phyloP scores from a whole-genome alignment of 2,797 vertebrate genomes.

The Aeoliscus strigatus region DNA sequence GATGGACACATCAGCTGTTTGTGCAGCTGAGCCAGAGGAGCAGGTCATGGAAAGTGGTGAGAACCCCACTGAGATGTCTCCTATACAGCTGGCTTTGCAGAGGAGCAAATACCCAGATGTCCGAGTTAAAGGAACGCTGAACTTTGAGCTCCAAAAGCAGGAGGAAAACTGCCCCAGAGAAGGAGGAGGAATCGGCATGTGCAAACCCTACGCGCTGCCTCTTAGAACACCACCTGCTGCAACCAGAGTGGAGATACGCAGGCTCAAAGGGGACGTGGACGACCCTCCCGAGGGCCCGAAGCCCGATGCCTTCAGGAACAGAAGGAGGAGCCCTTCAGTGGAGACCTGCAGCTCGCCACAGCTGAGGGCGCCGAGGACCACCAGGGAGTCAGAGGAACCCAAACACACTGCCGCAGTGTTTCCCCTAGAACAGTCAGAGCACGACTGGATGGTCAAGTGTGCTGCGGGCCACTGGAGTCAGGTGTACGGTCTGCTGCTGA shows the following conservation, averaged over 20 bases:
- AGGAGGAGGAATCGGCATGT: constrained; percentile 14
- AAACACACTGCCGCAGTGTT: constrained; percentile 56
- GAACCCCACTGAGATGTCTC: constrained; percentile 3
- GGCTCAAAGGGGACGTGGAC: constrained; percentile 20
- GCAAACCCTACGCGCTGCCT: constrained; percentile 79
- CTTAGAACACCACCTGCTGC: constrained; percentile 71
- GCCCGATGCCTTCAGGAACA: constrained; percentile 18
- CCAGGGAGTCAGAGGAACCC: constrained; percentile 67
- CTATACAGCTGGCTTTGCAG: constrained; percentile 42
- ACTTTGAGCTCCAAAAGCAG: constrained; percentile 31
- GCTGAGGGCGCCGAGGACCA: constrained; percentile 54
- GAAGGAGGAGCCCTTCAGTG: constrained; percentile 40
- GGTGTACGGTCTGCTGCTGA: constrained; percentile 82
- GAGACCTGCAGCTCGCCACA: constrained; percentile 70
- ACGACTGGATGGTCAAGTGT: constrained; percentile 83
- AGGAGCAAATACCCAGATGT: constrained; percentile 27
- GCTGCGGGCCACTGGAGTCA: constrained; percentile 83
- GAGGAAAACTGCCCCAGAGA: neutral
- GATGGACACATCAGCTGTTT: neutral
- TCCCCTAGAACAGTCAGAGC: constrained; percentile 80
- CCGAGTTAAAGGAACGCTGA: constrained; percentile 29
- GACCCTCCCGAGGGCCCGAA: constrained; percentile 17
- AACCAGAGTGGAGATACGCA: constrained; percentile 22
- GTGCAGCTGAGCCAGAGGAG: constrained; percentile 4
- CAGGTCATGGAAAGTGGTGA: constrained; percentile 6